phyloP scores from a whole-genome alignment of 2,888 invertebrate species.

The Watsonalla binaria region DNA sequence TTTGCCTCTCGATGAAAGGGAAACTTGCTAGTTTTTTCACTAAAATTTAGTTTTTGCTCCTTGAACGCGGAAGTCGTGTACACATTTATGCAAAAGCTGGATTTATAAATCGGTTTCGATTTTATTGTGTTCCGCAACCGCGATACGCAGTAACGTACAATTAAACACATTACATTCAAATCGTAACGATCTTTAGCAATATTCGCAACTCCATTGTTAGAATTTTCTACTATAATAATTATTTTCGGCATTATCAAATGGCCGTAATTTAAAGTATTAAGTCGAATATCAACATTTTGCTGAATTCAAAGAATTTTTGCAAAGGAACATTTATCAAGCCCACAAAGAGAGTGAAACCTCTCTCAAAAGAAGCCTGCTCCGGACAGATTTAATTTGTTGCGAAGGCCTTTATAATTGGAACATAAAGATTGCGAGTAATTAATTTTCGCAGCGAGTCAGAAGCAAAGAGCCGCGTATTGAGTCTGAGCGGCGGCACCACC shows the following conservation, averaged over 20 bases:
- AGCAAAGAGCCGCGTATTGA: slow-evolving; percentile 74
- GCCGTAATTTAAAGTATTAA: slow-evolving; percentile 65
- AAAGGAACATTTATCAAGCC: slow-evolving; percentile 76
- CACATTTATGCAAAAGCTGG: slow-evolving; percentile 72
- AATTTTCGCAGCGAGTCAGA: slow-evolving; percentile 78
- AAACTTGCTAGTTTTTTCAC: slow-evolving; percentile 71
- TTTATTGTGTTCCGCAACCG: slow-evolving; percentile 46
- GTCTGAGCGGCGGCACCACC: slow-evolving; percentile 56
- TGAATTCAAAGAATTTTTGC: slow-evolving; percentile 71
- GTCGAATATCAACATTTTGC: slow-evolving; percentile 61
- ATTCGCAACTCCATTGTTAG: slow-evolving; percentile 51
- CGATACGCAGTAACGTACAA: slow-evolving; percentile 62
- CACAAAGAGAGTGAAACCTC: slow-evolving; percentile 78
- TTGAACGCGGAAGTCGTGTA: slow-evolving; percentile 69
- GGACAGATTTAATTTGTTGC: slow-evolving; percentile 80
- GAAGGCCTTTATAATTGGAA: slow-evolving; percentile 79
- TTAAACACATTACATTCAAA: slow-evolving; percentile 53
- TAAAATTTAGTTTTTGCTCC: slow-evolving; percentile 68
- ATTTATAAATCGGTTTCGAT: slow-evolving; percentile 66
- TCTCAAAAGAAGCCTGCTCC: slow-evolving; percentile 76
- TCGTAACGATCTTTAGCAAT: slow-evolving; percentile 42
- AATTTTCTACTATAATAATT: slow-evolving; percentile 38
- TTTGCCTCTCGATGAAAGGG: slow-evolving; percentile 75
- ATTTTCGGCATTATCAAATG: slow-evolving; percentile 47
- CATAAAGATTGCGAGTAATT: slow-evolving; percentile 79